Evolutionary conservation across 1,140 invertebrate genomes (phyloP).

Genomic region (Cyphomyrmex costatus): DNA sequence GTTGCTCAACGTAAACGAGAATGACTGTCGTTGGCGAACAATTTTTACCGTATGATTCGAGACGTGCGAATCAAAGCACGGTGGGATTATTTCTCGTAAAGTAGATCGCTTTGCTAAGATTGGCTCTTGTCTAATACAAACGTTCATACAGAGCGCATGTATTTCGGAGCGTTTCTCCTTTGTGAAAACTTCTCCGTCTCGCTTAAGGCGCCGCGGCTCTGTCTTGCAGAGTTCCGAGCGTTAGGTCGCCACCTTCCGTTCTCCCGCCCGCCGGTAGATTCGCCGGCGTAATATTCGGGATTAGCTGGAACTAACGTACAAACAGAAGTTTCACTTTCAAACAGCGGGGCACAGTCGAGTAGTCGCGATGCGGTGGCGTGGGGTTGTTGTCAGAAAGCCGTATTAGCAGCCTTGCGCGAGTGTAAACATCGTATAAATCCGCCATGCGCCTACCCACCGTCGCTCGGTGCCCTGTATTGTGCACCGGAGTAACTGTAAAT

Average conservation of each 20-base stretch:
- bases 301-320: slow-evolving; percentile 84
- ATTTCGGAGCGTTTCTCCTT: slow-evolving; percentile 20
- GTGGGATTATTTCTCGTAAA: not conserved
- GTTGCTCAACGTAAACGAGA: slow-evolving; percentile 14
- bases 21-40: slow-evolving; percentile 7
- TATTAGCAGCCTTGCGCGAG: slow-evolving; percentile 83
- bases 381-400: slow-evolving; percentile 83
- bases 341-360: slow-evolving; percentile 78
- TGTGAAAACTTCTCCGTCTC: slow-evolving; percentile 54
- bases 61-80: slow-evolving; percentile 26
- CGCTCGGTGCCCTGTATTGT: slow-evolving; percentile 29
- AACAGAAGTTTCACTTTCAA: slow-evolving; percentile 86
- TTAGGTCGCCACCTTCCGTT: not conserved
- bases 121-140: slow-evolving; percentile 43
- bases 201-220: slow-evolving; percentile 26
- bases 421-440: slow-evolving; percentile 85
- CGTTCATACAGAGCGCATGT: not conserved
- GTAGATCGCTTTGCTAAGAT: not conserved
- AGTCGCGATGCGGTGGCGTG: slow-evolving; percentile 75
- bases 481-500: slow-evolving; percentile 72
- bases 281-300: slow-evolving; percentile 83
- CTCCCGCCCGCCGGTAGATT: slow-evolving; percentile 30
- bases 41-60: not conserved
- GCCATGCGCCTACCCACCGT: slow-evolving; percentile 70
- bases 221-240: slow-evolving; percentile 11